Evolutionary conservation across 2,797 vertebrate genomes (phyloP), one percentile per base, ranked within the genome.

Genomic region (Mormyrops boulengeri): DNA sequence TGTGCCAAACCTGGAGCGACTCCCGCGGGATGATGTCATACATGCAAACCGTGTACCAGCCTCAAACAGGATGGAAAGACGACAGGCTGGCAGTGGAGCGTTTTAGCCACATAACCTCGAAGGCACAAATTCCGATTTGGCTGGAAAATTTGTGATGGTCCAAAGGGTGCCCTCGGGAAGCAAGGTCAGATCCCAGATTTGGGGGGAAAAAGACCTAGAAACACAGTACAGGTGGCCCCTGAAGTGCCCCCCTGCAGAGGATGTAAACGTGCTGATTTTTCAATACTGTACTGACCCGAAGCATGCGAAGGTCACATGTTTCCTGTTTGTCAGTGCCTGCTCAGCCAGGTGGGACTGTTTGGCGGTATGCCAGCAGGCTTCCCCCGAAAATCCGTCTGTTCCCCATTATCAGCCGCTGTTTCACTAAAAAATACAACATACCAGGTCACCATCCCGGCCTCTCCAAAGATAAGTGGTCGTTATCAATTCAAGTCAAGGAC

Each of bases 1-100:
- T 94, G 93, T 93, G 93, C 91, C 92, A 91, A 88, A 94, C 91
- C 91, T 88, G 93, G 91, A 93, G 92, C 93, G 93, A 93, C 92
- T 96, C 95, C 95, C 96, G 92, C 91, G 95, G 95, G 93, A 93
- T 92, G 93, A 94, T 95, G 95, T 95, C 95, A 95, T 96, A 95
- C 95, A 97, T 96, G 96, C 96, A 97, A 97, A 96, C 91, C 93
- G 93, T 77, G 91, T 91, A 93, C 91, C 90, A 90, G 93, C 92
- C 94, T 84, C 93, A 94, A 44, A 53, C 89, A 87, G 34, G 85
- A 82, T 26, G 87, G 19, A 8, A 50, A 66, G 26, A 93, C 86
- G 86, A 80, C 87, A 41, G 88, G 73, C 73, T 26, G 30, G 17
- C 34, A 88, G 50, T 50, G 49, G 34, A 12, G 30, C 11, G 7